phyloP scores from a whole-genome alignment of 2,888 invertebrate genomes.

The Himalopsyche tibetana region DNA sequence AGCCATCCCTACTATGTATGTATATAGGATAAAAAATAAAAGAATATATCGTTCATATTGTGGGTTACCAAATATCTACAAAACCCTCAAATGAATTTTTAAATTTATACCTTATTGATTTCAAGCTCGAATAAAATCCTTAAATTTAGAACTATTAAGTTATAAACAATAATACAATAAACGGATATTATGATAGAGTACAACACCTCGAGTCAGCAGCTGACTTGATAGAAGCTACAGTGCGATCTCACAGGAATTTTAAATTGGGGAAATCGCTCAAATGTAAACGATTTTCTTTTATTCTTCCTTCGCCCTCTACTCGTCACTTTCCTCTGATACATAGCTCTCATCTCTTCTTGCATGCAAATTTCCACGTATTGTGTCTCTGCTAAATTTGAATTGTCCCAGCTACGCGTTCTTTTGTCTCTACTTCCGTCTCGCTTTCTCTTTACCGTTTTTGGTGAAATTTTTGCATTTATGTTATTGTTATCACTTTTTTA shows the following conservation, averaged over 20 bases:
- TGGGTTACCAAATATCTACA: too few relatives aligned
- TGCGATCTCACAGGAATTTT: constrained; percentile 75
- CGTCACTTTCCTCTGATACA: constrained; percentile 75
- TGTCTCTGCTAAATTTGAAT: background rate
- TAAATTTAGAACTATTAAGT: too few relatives aligned
- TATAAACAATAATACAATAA: too few relatives aligned
- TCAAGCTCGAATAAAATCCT: too few relatives aligned
- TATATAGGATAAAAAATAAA: too few relatives aligned
- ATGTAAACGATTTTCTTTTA: constrained; percentile 80
- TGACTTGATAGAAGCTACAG: constrained; percentile 62
- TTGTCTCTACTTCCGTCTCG: constrained; percentile 59
- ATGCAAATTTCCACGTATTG: constrained; percentile 60
- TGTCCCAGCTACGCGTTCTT: constrained; percentile 41
- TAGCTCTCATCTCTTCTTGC: constrained; percentile 77
- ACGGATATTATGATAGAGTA: background rate
- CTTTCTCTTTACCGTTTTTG: constrained; percentile 56
- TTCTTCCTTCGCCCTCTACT: constrained; percentile 67
- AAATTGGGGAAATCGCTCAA: constrained; percentile 80
- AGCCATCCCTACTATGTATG: too few relatives aligned
- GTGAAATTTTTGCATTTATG: constrained; percentile 46
- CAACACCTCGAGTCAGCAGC: constrained; percentile 55
- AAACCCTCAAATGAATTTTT: too few relatives aligned
- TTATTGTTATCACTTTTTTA: constrained; percentile 60
- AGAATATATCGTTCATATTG: too few relatives aligned
- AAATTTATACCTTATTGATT: too few relatives aligned